These are phyloP conservation scores for Crossocerus cetratus DNA, from an alignment of 2,888 invertebrate genomes.

Conservation along the genomic window DNA sequence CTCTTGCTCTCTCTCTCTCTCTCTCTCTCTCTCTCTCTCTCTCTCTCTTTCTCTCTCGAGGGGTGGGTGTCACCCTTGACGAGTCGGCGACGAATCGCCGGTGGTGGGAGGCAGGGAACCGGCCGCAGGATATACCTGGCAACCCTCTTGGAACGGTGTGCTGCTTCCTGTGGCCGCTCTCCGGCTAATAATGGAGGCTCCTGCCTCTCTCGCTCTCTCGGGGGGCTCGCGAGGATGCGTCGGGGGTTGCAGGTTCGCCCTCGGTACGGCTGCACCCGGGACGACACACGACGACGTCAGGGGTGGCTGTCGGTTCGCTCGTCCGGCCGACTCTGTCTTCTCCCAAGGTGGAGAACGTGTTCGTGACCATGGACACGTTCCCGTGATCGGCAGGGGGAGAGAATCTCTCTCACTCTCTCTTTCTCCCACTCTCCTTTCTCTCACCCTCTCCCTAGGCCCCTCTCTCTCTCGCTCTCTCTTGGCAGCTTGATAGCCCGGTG, in stretches of 20 bases:
- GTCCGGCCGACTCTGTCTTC: constrained; percentile 28
- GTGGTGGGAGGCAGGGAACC: constrained; percentile 53
- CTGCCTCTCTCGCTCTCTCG: no score
- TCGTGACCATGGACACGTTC: constrained; percentile 19
- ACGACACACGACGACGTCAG: constrained; percentile 7
- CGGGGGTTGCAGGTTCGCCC: constrained; percentile 7
- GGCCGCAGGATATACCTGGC: constrained; percentile 54
- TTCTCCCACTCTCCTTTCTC: no score
- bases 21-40: no score
- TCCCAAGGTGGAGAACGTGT: constrained; percentile 12
- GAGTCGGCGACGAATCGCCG: constrained; percentile 43
- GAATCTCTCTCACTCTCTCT: no score
- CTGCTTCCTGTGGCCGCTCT: background rate
- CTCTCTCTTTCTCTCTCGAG: constrained; percentile 39
- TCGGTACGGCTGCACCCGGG: constrained; percentile 11
- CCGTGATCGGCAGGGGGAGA: constrained; percentile 43
- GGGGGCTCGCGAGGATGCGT: background rate
- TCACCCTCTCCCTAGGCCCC: no score
- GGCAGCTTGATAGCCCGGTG: no score
- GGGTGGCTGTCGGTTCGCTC: constrained; percentile 31
- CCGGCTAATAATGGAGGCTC: constrained; percentile 15
- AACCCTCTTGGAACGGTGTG: constrained; percentile 38
- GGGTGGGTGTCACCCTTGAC: constrained; percentile 62
- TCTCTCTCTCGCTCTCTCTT: no score
- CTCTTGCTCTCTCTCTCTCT: no score